phyloP scores from a whole-genome alignment of 2,797 vertebrate genomes.

The Allobates femoralis region DNA sequence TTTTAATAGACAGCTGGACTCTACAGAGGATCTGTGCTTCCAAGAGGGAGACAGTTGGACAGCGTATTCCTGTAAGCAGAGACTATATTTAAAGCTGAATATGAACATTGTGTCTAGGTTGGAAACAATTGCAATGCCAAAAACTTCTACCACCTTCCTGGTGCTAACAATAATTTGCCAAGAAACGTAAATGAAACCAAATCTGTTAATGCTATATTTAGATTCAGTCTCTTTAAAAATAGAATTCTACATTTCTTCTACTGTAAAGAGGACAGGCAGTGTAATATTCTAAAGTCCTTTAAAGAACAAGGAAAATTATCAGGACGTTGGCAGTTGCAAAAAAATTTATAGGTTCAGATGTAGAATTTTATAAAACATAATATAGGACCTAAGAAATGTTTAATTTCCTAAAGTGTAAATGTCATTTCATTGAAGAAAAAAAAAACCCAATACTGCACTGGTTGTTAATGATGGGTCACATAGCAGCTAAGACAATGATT shows the following conservation, averaged over 20 bases:
- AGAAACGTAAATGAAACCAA: constrained; percentile 3
- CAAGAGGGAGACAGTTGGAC: constrained; percentile 1
- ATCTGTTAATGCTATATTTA: background rate
- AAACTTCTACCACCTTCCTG: background rate
- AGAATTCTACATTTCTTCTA: background rate
- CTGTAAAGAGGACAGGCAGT: background rate
- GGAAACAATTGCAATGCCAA: constrained; percentile 24
- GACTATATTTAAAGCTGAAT: constrained; percentile 24
- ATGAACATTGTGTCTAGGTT: background rate
- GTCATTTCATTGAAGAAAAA: no score
- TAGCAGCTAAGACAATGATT: no score
- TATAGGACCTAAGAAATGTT: no score
- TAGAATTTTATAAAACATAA: background rate
- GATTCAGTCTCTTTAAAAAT: background rate
- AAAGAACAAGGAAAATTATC: background rate
- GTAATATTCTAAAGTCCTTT: background rate
- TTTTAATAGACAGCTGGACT: constrained; percentile 7
- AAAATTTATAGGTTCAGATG: background rate
- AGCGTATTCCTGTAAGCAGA: constrained; percentile 13
- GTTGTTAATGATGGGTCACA: no score
- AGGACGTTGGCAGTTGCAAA: background rate
- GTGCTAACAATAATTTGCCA: background rate
- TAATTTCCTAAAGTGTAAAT: background rate
- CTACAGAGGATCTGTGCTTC: constrained; percentile 2
- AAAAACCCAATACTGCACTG: no score